Base-by-base conservation (phyloP, 30 jellyfish, hydroid and myxozoan species). In the Hydractinia symbiolongicarpus region DNA sequence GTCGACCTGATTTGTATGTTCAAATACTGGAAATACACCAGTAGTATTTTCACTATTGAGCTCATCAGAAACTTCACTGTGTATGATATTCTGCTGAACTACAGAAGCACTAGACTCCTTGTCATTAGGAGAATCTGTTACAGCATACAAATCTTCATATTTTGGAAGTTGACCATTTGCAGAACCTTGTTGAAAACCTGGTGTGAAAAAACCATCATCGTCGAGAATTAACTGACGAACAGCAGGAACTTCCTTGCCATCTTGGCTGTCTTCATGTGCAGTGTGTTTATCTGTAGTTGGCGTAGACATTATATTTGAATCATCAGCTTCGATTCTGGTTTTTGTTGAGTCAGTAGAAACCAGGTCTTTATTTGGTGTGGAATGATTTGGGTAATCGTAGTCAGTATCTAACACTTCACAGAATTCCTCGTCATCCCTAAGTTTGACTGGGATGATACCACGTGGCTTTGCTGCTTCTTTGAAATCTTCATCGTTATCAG, bases 351-450 rank as follows among this genome's bases (percentile, higher is more conserved):
- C 74, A 9, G 19, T 64, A n/a, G 16, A 51, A n/a, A 6, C 74
- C 9, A 64, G 9, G 17, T 49, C n/a, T 72, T 30, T 72, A 53
- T 19, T 17, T 5, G 85, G 85, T 6, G 85, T 77, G 21, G 85
- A 77, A 77, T 10, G 40, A 16, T 72, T 72, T 0, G 81, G 81
- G 53, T 72, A 19, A 50, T 61, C 53, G 69, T 17, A 72, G 67
- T 72, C 67, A 8, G 11, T 72, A 50, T 72, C 81, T 72, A 17
- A 50, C 8, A 10, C 69, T 66, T 50, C 68, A 72, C 1, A 72
- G 53, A 72, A n/a, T 68, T n/a, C 53, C 13, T 68, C 13, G 40
- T 68, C 40, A 11, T 14, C 40, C 79, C 44, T 30, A 30, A 30
- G 44, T 30, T 30, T 30, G 44, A 2, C 44, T 30, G 2, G 44